Base-by-base conservation (phyloP, 2,113 vertebrate species). In the Zapus hudsonius region DNA sequence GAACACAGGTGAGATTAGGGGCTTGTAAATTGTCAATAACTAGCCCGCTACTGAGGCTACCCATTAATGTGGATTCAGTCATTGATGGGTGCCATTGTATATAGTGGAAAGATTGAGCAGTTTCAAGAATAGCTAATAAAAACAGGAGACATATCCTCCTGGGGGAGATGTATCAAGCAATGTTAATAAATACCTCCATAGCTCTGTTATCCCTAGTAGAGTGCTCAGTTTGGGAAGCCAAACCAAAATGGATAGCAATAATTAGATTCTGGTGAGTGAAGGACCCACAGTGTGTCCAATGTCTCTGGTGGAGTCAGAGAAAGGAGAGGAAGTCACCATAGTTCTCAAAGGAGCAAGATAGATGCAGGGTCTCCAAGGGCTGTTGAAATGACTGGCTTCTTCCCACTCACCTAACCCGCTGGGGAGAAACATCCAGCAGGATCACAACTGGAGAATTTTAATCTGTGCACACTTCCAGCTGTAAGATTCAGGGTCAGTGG, bases 251-350 rank as follows among this genome's bases (percentile, higher is more conserved):
- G 95, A 97, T 97, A 95, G 91, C 93, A 97, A 97, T 97, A 97
- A 98, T 98, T 98, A 98, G 90, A 96, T 97, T 96, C 94, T 96
- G 97, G 97, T 96, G 97, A 98, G 96, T 95, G 95, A 97, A 97
- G 88, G 92, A 70, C 79, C 90, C 97, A 97, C 90, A 96, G 25
- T 90, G 97, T 84, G 79, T 70, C 87, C 93, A 92, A 10, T 70
- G 84, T 97, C 94, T 90, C 86, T 93, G 40, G 59, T 91, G 72
- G 67, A 97, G 57, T 95, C 97, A 97, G 96, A 97, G 96, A 97
- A 98, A 98, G 87, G 36, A 96, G 75, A 97, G 47, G 79, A 97
- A 96, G 95, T 89, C 75, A 13, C 66, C 64, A 89, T 74, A 90
- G 93, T 97, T 98, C 95, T 84, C 72, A 92, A 93, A 92, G 89